phyloP scores from a whole-genome alignment of 2,797 vertebrate species.

The Liasis olivaceus region DNA sequence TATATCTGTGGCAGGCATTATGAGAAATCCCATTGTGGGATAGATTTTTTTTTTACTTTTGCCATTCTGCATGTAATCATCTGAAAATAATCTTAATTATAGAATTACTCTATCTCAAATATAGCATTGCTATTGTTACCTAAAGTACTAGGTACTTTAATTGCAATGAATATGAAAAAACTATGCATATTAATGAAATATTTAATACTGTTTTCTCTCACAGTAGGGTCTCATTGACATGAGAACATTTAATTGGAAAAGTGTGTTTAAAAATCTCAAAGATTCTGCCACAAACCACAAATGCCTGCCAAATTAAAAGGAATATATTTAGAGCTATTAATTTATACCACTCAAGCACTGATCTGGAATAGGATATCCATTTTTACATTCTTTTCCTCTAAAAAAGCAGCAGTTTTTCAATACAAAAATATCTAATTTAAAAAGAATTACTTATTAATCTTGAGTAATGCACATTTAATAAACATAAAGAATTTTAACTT shows the following conservation, averaged over 20 bases:
- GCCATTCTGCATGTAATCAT: constrained; percentile 4
- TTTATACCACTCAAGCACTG: constrained; percentile 2
- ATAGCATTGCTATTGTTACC: constrained; percentile 28
- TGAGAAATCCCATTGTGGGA: constrained; percentile 15
- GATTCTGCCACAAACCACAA: constrained; percentile 12
- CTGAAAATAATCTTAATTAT: constrained; percentile 48
- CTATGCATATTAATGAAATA: constrained; percentile 43
- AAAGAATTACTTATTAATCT: not conserved
- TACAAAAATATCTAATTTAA: not conserved
- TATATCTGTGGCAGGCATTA: constrained; percentile 12
- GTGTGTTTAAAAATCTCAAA: constrained; percentile 21
- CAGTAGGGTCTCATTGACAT: constrained; percentile 18
- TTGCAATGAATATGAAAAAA: constrained; percentile 38
- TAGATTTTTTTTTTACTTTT: constrained; percentile 22
- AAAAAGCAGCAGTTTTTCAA: not conserved
- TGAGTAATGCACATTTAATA: not conserved
- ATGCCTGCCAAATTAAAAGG: constrained; percentile 1
- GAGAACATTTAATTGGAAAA: constrained; percentile 33
- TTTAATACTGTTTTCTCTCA: constrained; percentile 44
- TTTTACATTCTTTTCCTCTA: not conserved
- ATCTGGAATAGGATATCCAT: not conserved
- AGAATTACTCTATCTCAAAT: constrained; percentile 30
- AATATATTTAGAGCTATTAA: constrained; percentile 9
- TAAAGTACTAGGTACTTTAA: constrained; percentile 45
- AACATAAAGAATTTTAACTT: not conserved